Evolutionary conservation across 1,140 invertebrate genomes (phyloP), one percentile per base, ranked within the genome.

Genomic region (Microplitis mediator): DNA sequence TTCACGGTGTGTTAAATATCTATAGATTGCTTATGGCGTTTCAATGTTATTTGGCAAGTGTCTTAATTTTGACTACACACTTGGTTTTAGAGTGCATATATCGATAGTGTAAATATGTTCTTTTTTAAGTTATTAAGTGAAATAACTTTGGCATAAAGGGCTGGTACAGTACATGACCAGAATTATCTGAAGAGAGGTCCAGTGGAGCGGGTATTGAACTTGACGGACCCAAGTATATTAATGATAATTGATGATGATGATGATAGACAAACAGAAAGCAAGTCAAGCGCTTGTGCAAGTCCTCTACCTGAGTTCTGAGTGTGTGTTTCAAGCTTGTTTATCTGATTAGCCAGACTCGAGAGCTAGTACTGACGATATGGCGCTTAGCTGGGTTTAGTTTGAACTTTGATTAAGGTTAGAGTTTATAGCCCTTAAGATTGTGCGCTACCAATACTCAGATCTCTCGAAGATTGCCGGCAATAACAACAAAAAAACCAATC

Each of bases 271-370:
- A 83, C 82, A 84, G 78, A 77, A 63, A 63, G 63, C 39, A 71
- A 58, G 36, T 39, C 52, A 51, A 61, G 56, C 36, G 31, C 56
- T 69, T 32, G 60, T 39, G 32, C 72, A 52, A 69, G 66, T 60
- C 45, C 52, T 23, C 23, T 70, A 35, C 45, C 62, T 60, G 36
- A 72, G 51, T 61, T 61, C 77, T 65, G 77, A 84, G 82, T 83
- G 81, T 83, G 81, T 80, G 77, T 84, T 67, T 86, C 74, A 77
- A 84, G 82, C 83, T 85, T 78, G 81, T 84, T 84, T 84, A 76
- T 76, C 74, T 78, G 79, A 83, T 83, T 82, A 84, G 77, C 36
- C 39, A 32, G 51, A 65, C 36, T 72, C 74, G 71, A 81, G 63
- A 67, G 71, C 76, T 71, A 72, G 72, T 50, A 36, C n/a, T 51